Base-by-base conservation (phyloP, 92 coral and sea anemone genomes). In the Zoanthus sansibaricus region DNA sequence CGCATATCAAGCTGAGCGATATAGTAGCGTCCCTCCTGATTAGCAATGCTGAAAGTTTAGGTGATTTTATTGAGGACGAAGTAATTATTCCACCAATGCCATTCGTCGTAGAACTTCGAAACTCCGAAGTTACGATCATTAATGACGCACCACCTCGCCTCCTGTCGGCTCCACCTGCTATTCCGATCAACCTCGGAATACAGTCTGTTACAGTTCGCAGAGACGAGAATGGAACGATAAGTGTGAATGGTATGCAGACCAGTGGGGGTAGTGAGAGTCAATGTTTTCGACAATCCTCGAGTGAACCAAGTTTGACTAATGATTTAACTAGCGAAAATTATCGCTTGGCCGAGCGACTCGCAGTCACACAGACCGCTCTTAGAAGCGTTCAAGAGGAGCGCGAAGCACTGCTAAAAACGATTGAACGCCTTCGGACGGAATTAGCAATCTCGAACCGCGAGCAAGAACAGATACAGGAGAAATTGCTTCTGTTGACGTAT, bases 51-150 rank as follows among this genome's bases (percentile, higher is more conserved):
- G 95, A 95, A 48, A 91, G 97, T 86, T 31, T 97, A 82, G 86
- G 94, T 12, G 99, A 97, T 21, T 97, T 97, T 74, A 87, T 97
- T 47, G 98, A 97, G 73, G 99, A 97, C 75, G 99, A 97, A 75
- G 78, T 97, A 16, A 69, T 92, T 16, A 9, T 91, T 0, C 99
- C 99, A 0, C 91, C 91, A 17, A 92, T 97, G 95, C 99, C 99
- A 6, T 85, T 92, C 17, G 59, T 89, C 47, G 86, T 95, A 2
- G 95, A 97, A 61, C 88, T 97, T 11, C 91, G 87, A 58, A 78
- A 94, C 68, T 94, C 98, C 3, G 76, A 80, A 18, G 87, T 97
- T 44, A 92, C 90, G n/a, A 76, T 97, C 52, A 64, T 86, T 45
- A 94, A 94, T 69, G 98, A 97, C 64, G 91, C 89, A 3, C 99